Percentiles rank a stretch among this genome's conserved stretches.
These are phyloP conservation scores for Cebus imitator DNA, from an alignment of 2,113 vertebrate species.

Conservation along the genomic window DNA sequence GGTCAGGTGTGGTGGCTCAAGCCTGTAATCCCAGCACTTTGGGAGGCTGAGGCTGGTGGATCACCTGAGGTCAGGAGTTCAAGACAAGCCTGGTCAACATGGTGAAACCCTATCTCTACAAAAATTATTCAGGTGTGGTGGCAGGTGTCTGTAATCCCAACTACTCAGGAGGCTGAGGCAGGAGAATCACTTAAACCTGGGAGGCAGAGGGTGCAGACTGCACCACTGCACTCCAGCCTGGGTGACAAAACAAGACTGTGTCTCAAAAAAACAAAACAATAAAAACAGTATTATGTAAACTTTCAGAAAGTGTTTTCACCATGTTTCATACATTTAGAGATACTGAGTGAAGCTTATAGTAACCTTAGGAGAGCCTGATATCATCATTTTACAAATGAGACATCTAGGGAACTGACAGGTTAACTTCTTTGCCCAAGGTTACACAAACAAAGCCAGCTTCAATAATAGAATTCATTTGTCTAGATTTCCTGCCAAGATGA, in stretches of 20 bases:
- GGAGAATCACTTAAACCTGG: no score
- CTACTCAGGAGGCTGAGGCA: no score
- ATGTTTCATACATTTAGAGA: background rate
- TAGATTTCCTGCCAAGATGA: background rate
- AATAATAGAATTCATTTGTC: background rate
- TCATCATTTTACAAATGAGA: conserved; percentile 23
- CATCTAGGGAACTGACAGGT: background rate
- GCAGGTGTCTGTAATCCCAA: no score
- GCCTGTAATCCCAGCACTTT: no score
- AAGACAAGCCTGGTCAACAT: no score
- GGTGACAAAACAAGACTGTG: no score
- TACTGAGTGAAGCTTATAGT: background rate
- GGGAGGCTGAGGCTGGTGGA: no score
- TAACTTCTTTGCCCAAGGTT: background rate
- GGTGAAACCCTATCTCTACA: no score
- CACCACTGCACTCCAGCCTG: no score
- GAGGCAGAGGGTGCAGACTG: no score
- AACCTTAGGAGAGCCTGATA: background rate
- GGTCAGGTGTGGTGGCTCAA: background rate
- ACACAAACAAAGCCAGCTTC: conserved; percentile 19
- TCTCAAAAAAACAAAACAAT: background rate
- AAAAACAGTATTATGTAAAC: background rate
- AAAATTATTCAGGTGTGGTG: no score
- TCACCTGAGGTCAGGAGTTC: no score
- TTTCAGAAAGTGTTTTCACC: background rate